Conservation (phyloP, 2,113 vertebrate species). For the Nestor notabilis region DNA sequence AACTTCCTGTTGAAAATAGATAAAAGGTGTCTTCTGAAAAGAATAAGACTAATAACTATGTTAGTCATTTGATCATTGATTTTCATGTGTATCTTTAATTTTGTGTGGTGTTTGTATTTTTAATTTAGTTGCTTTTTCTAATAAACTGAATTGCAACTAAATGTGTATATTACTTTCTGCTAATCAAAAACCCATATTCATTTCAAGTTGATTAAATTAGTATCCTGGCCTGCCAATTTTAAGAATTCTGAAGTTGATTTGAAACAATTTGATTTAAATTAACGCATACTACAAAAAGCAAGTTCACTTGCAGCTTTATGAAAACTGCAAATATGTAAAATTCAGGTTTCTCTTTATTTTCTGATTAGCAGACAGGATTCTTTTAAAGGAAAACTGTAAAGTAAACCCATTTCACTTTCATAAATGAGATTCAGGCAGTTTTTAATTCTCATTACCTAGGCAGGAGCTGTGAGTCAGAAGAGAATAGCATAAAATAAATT, state of each 20-base stretch:
- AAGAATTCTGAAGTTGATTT: not conserved
- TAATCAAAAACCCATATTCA: not conserved
- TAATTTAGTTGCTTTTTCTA: not conserved
- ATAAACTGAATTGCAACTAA: not conserved
- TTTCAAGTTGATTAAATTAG: not conserved
- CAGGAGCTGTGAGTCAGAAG: not conserved
- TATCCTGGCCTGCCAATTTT: not conserved
- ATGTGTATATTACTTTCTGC: not conserved
- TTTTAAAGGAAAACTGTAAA: not conserved
- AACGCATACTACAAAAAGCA: not conserved
- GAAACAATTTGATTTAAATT: not conserved
- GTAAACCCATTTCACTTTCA: not conserved
- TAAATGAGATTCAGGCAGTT: not conserved
- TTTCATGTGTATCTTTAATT: not conserved
- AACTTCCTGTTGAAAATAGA: not conserved
- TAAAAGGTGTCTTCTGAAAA: not conserved
- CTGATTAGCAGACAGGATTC: not conserved
- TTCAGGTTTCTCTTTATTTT: not conserved
- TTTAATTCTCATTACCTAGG: not conserved
- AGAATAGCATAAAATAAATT: not conserved
- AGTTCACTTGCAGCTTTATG: not conserved
- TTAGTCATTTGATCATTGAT: not conserved
- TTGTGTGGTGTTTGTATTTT: not conserved
- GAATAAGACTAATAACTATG: not conserved
- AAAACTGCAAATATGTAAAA: not conserved